These are phyloP conservation scores for Rostratula benghalensis DNA, from an alignment of 2,113 vertebrate species.

Conservation along the genomic window DNA sequence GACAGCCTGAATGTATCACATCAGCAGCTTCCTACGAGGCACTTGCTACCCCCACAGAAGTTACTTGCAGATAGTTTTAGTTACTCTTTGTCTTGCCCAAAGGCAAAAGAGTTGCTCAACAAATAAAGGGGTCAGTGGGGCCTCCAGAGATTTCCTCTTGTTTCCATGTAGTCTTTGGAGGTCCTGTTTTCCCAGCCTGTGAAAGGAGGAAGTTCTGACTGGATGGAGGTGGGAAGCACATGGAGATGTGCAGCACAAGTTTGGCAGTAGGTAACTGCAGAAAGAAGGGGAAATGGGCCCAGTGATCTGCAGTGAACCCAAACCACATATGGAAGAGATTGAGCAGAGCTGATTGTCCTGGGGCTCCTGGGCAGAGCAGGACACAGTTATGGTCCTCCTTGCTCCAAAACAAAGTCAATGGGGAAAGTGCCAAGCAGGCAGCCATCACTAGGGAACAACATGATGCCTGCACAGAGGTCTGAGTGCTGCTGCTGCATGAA, in stretches of 20 bases:
- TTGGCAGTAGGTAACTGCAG: background rate
- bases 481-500: background rate
- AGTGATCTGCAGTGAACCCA: background rate
- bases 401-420: background rate
- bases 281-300: background rate
- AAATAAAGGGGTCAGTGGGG: background rate
- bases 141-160: background rate
- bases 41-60: background rate
- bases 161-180: background rate
- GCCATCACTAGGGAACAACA: background rate
- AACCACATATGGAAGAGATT: fast-evolving
- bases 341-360: background rate
- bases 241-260: background rate
- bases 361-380: background rate
- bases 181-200: background rate
- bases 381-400: background rate
- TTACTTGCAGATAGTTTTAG: background rate
- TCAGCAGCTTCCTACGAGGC: background rate
- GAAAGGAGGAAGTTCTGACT: background rate
- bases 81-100: background rate
- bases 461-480: fast-evolving
- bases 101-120: background rate
- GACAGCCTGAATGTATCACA: background rate
- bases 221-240: background rate
- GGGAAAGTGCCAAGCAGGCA: background rate